phyloP scores from a whole-genome alignment of 2,113 vertebrate genomes.

The Lepus americanus region DNA sequence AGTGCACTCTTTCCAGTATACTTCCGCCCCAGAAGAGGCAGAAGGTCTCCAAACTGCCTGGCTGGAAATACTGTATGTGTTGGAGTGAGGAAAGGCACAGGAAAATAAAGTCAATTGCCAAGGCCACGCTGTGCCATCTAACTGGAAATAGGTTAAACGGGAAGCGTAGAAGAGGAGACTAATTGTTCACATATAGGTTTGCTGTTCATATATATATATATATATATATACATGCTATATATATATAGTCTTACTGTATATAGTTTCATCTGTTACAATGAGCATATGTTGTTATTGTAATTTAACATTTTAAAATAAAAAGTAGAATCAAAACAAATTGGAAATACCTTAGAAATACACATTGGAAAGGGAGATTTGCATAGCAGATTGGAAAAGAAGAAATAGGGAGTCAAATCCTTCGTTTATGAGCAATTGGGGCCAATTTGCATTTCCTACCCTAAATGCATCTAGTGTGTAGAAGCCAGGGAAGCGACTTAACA shows the following conservation, averaged over 20 bases:
- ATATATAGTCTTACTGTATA: not conserved
- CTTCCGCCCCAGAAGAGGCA: not conserved
- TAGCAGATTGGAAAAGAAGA: not conserved
- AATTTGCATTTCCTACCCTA: not conserved
- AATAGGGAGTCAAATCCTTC: not conserved
- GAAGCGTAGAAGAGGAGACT: not conserved
- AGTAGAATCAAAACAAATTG: not conserved
- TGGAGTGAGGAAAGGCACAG: not conserved
- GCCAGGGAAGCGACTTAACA: not conserved
- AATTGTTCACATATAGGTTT: not conserved
- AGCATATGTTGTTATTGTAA: not conserved
- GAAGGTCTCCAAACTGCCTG: not conserved
- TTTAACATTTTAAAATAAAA: slow-evolving; percentile 42
- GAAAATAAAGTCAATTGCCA: not conserved
- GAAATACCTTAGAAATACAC: not conserved
- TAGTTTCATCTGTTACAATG: not conserved
- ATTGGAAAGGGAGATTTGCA: not conserved
- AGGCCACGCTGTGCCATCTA: not conserved
- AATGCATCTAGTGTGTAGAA: not conserved
- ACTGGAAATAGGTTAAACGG: not conserved
- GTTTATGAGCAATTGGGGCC: not conserved
- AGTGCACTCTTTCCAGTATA: not conserved
- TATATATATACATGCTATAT: not conserved
- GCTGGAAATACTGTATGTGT: not conserved
- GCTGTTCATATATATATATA: not conserved